Evolutionary conservation across 2,797 vertebrate species (phyloP).

Genomic region (Cheirogaleus major): DNA sequence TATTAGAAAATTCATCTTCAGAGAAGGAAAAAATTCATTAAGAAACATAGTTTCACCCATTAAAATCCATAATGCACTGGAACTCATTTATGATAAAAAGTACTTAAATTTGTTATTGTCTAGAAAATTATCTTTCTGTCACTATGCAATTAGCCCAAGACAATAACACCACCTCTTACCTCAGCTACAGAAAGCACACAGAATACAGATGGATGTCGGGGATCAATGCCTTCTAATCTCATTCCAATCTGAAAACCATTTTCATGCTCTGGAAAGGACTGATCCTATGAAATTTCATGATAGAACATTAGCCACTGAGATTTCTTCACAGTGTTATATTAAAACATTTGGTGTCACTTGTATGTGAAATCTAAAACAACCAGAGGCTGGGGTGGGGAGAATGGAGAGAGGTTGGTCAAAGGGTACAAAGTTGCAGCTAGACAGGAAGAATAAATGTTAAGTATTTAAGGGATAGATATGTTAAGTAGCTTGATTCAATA

Average conservation of each 20-base stretch:
- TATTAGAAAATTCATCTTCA: conserved; percentile 48
- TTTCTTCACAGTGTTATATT: neutral
- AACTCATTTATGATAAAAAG: neutral
- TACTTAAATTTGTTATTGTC: neutral
- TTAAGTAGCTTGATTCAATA: neutral
- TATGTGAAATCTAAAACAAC: neutral
- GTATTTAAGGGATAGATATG: neutral
- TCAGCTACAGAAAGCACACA: conserved; percentile 89
- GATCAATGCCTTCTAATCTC: conserved; percentile 89
- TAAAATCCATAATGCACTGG: neutral
- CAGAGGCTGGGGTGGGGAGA: too few relatives aligned
- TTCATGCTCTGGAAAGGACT: conserved; percentile 84
- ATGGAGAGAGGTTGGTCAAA: rapidly evolving
- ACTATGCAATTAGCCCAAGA: neutral
- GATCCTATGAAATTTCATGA: conserved; percentile 65
- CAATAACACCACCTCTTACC: conserved; percentile 78
- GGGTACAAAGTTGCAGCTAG: neutral
- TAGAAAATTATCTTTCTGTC: conserved; percentile 21
- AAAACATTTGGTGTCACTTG: neutral
- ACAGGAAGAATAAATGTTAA: neutral
- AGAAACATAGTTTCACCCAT: conserved; percentile 28
- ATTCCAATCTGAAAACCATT: conserved; percentile 89
- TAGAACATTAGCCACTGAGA: neutral
- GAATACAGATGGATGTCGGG: conserved; percentile 88
- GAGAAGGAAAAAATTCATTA: conserved; percentile 31